Evolutionary conservation across 1,140 invertebrate genomes (phyloP).

Genomic region (Drosophila mojavensis): DNA sequence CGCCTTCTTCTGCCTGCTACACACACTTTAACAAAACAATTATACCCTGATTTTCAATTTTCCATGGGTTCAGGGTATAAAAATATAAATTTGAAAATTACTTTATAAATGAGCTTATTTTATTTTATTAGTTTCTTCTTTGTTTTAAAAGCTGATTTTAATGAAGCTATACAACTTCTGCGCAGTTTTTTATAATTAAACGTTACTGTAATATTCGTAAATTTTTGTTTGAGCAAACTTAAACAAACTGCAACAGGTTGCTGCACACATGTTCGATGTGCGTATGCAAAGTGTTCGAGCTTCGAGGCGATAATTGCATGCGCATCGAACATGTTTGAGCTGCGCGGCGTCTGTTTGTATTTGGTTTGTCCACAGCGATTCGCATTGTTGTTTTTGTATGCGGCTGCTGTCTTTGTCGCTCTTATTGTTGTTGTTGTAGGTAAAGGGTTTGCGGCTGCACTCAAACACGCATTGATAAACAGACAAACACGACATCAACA

Average conservation of each 20-base stretch:
- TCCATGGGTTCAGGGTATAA: too few species aligned
- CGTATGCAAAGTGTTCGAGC: conserved; percentile 17
- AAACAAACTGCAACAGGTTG: conserved; percentile 33
- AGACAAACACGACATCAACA: conserved; percentile 10
- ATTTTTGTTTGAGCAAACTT: neutral
- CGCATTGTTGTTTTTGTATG: conserved; percentile 24
- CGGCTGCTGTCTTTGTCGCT: neutral
- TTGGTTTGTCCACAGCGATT: conserved; percentile 53
- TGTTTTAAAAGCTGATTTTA: too few species aligned
- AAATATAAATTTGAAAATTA: too few species aligned
- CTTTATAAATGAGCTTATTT: too few species aligned
- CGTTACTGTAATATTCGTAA: neutral
- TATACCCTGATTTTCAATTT: too few species aligned
- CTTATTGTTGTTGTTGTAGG: conserved; percentile 7
- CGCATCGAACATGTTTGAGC: conserved; percentile 36
- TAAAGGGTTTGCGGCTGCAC: conserved; percentile 47
- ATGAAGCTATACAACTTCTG: too few species aligned
- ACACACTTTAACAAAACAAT: too few species aligned
- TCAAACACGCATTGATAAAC: conserved; percentile 55
- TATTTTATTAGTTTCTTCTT: too few species aligned
- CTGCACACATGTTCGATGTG: conserved; percentile 45
- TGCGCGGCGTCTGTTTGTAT: conserved; percentile 33
- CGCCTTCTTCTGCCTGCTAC: too few species aligned
- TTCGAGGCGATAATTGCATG: conserved; percentile 7
- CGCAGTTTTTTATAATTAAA: neutral